Base-by-base conservation (phyloP, 2,113 vertebrate species). In the Tautogolabrus adspersus region DNA sequence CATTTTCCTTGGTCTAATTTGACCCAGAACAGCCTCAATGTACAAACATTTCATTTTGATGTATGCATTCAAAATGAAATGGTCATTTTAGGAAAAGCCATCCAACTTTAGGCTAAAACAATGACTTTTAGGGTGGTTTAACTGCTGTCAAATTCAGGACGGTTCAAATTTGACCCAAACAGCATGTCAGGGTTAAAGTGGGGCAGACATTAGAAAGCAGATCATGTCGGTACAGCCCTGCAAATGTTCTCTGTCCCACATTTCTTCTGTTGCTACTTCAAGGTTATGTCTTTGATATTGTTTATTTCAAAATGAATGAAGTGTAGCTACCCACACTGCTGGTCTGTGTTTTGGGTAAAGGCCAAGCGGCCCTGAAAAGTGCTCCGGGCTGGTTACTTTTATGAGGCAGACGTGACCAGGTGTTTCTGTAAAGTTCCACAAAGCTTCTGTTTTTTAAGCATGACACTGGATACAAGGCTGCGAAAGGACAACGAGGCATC, bases 261-360 rank as follows among this genome's bases (percentile, higher is more conserved):
- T 87, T 75, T 77, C 40, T 63, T 66, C 55, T 81, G 72, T 87
- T 91, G 80, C 68, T 77, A 82, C 66, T 75, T 81, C 73, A 89
- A 68, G 62, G 74, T 75, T 76, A 65, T 58, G 54, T 76, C 83
- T 91, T 89, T 89, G 78, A 88, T 79, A 72, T 10, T 88, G 85
- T 89, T 88, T 91, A 83, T 82, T 87, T 80, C 77, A 71, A 86
- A 88, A 89, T 81, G 79, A 87, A 74, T 52, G 60, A 83, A 72
- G 74, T 77, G 59, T 87, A 78, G 77, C 80, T 79, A 83, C 89
- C 83, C 65, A 66, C 83, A 83, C 70, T 61, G 66, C 64, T 69
- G 63, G 67, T 66, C 49, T 82, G 71, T 92, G 84, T 89, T 91
- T 88, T 77, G 79, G 73, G 85, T 87, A 82, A 85, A 91, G 71